Percentiles rank a stretch among this genome's conserved stretches.
Evolutionary conservation across 92 coral and sea anemone genomes (phyloP).

Genomic region (Zoanthus gigantus): DNA sequence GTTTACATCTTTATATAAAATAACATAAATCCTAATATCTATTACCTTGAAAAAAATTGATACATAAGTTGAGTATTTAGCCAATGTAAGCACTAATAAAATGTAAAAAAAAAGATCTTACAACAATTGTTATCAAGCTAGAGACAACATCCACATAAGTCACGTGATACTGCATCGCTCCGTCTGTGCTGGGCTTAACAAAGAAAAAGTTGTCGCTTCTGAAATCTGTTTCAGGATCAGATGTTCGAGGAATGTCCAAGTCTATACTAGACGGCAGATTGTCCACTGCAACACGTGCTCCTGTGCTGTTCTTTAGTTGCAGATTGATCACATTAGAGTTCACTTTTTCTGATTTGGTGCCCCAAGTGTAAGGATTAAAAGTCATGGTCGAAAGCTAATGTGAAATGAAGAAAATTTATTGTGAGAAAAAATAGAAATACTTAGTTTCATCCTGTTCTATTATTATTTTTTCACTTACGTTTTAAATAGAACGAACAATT

Average conservation of each 20-base stretch:
- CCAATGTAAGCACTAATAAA: not conserved
- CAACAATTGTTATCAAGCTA: conserved; percentile 11
- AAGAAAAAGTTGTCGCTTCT: not conserved
- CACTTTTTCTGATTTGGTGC: not conserved
- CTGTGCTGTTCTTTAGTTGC: conserved; percentile 10
- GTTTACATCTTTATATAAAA: no score
- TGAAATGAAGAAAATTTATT: not conserved
- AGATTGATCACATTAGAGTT: conserved; percentile 9
- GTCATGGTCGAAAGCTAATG: not conserved
- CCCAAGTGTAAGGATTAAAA: conserved; percentile 36
- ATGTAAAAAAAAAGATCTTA: not conserved
- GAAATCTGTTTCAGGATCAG: not conserved
- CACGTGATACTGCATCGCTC: conserved; percentile 20
- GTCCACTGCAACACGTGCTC: not conserved
- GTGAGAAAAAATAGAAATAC: not conserved
- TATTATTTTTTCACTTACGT: no score
- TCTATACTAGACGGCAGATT: conserved; percentile 8
- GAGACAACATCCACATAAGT: conserved; percentile 15
- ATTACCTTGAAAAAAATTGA: no score
- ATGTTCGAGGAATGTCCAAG: conserved; percentile 1
- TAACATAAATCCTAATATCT: no score
- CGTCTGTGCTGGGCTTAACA: conserved; percentile 24
- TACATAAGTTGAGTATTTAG: no score
- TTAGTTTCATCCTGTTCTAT: not conserved
- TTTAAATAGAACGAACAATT: no score